These are phyloP conservation scores for Frieseomelitta varia DNA, from an alignment of 1,140 invertebrate genomes.

Conservation along the genomic window DNA sequence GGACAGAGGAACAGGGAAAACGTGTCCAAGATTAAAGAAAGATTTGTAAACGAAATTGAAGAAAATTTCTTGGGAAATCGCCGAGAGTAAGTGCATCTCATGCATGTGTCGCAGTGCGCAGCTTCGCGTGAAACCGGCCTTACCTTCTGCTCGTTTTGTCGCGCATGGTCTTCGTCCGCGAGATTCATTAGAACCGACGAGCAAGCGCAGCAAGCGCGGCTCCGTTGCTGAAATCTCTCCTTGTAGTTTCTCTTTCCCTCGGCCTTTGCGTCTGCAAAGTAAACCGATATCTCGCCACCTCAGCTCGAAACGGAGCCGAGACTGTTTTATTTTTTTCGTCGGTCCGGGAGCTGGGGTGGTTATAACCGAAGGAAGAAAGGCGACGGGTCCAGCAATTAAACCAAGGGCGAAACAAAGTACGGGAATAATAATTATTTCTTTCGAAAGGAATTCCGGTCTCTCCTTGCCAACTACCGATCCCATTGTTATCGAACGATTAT, in stretches of 20 bases:
- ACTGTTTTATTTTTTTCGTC: slow-evolving; percentile 47
- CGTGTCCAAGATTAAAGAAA: too few species aligned
- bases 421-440: slow-evolving; percentile 37
- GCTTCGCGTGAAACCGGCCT: background rate
- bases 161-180: slow-evolving; percentile 14
- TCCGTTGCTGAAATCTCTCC: slow-evolving; percentile 52
- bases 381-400: slow-evolving; percentile 13
- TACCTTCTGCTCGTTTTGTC: background rate
- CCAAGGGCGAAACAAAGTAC: background rate
- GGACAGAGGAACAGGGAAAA: too few species aligned
- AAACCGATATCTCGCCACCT: slow-evolving; percentile 36
- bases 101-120: too few species aligned
- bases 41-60: too few species aligned
- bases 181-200: slow-evolving; percentile 60
- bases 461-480: background rate
- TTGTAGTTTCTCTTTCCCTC: background rate
- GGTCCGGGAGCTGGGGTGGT: too few species aligned
- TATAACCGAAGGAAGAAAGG: background rate
- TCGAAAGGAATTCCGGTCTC: background rate
- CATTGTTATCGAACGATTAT: slow-evolving; percentile 14
- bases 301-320: slow-evolving; percentile 16
- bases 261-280: background rate
- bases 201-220: slow-evolving; percentile 41
- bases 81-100: too few species aligned
- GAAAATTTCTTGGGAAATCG: too few species aligned